Percentiles rank a stretch among this genome's conserved stretches.
These are phyloP conservation scores for Callaeas wilsoni DNA, from an alignment of 2,113 vertebrate species.

Conservation along the genomic window DNA sequence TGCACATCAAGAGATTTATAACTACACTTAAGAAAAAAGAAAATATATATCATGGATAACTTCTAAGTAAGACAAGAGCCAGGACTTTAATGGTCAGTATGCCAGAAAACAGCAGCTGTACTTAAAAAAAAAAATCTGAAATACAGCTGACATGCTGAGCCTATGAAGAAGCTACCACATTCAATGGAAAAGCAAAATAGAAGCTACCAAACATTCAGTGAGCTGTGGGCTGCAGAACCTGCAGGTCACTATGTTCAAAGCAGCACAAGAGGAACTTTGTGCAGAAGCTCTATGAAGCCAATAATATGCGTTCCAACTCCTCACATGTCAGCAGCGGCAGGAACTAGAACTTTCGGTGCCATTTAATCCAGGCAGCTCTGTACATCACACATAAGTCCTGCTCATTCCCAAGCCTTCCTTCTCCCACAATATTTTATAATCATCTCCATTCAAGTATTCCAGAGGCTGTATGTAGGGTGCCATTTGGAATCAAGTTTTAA, in stretches of 20 bases:
- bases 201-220: background rate
- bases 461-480: background rate
- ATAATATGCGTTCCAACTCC: background rate
- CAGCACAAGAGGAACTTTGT: background rate
- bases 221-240: background rate
- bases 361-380: background rate
- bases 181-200: background rate
- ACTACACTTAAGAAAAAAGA: background rate
- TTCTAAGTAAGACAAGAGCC: background rate
- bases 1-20: background rate
- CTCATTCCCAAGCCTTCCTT: background rate
- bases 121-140: background rate
- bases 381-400: background rate
- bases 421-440: background rate
- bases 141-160: background rate
- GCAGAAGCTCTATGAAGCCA: background rate
- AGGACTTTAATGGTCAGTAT: background rate
- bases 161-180: background rate
- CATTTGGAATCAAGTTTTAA: background rate
- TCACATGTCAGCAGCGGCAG: background rate
- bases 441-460: background rate
- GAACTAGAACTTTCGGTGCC: background rate
- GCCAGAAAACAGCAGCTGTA: background rate
- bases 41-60: accelerated
- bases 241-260: background rate